Evolutionary conservation across 2,797 vertebrate species (phyloP).

Genomic region (Thaleichthys pacificus): DNA sequence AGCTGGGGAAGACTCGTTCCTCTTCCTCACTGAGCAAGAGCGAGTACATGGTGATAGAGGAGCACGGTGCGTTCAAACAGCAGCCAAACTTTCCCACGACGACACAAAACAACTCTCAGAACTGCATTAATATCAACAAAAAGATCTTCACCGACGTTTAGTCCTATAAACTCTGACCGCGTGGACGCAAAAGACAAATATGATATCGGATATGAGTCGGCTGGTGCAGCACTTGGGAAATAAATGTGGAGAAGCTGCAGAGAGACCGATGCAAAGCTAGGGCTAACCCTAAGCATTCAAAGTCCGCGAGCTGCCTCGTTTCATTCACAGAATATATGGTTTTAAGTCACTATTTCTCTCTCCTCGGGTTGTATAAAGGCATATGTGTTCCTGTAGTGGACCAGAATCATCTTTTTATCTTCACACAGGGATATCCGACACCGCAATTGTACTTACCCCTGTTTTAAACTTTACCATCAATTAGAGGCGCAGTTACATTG

Average conservation of each 20-base stretch:
- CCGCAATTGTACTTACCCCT: not conserved
- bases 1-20: conserved; percentile 89
- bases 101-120: conserved; percentile 84
- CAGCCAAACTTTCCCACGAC: conserved; percentile 81
- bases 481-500: not conserved
- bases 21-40: conserved; percentile 94
- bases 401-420: not conserved
- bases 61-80: conserved; percentile 84
- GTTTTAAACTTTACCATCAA: not conserved
- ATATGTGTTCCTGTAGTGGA: conserved; percentile 40
- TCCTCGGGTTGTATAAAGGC: conserved; percentile 19
- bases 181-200: conserved; percentile 26
- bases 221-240: not conserved
- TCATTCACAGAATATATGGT: conserved; percentile 47
- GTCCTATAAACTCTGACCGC: conserved; percentile 22
- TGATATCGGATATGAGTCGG: conserved; percentile 22
- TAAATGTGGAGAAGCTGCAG: conserved; percentile 26
- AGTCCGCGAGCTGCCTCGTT: conserved; percentile 51
- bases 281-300: conserved; percentile 39
- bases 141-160: conserved; percentile 97
- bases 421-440: not conserved
- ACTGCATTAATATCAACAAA: conserved; percentile 92
- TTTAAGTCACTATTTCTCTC: conserved; percentile 46
- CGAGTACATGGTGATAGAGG: conserved; percentile 98
- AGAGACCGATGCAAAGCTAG: conserved; percentile 19